phyloP scores from a whole-genome alignment of 2,113 vertebrate species.

The Peromyscus leucopus region DNA sequence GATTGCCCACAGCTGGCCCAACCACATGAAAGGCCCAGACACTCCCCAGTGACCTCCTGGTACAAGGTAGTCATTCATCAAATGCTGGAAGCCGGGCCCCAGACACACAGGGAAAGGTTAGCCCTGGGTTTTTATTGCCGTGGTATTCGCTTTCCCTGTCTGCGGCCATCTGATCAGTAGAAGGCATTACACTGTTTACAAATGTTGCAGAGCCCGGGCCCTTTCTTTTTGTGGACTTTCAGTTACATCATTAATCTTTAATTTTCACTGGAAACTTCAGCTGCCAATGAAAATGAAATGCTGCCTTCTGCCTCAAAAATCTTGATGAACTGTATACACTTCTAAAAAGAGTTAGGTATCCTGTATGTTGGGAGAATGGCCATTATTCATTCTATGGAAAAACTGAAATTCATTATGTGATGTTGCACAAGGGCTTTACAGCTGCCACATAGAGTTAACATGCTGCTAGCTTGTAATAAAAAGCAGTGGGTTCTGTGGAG shows the following conservation, averaged over 20 bases:
- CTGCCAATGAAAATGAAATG: slow-evolving; percentile 42
- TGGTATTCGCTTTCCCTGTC: slow-evolving; percentile 55
- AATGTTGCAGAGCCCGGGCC: slow-evolving; percentile 33
- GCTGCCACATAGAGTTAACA: neutral
- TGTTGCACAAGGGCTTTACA: no score
- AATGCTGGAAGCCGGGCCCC: slow-evolving; percentile 72
- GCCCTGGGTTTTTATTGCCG: neutral
- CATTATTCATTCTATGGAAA: neutral
- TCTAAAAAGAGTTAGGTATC: neutral
- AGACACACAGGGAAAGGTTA: slow-evolving; percentile 59
- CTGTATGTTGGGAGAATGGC: neutral
- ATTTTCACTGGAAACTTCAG: slow-evolving; percentile 53
- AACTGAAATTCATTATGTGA: neutral
- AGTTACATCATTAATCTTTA: slow-evolving; percentile 70
- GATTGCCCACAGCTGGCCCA: slow-evolving; percentile 87
- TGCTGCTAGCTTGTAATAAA: neutral
- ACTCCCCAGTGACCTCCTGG: slow-evolving; percentile 80
- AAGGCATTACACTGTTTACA: slow-evolving; percentile 71
- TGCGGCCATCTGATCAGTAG: slow-evolving; percentile 36
- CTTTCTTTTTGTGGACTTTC: slow-evolving; percentile 66
- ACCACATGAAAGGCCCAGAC: slow-evolving; percentile 87
- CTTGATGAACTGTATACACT: neutral
- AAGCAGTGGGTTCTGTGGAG: neutral
- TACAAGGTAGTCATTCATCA: slow-evolving; percentile 84
- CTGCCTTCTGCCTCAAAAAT: neutral